These are phyloP conservation scores for Scatophagus argus DNA, from an alignment of 2,113 vertebrate genomes.

Conservation along the genomic window DNA sequence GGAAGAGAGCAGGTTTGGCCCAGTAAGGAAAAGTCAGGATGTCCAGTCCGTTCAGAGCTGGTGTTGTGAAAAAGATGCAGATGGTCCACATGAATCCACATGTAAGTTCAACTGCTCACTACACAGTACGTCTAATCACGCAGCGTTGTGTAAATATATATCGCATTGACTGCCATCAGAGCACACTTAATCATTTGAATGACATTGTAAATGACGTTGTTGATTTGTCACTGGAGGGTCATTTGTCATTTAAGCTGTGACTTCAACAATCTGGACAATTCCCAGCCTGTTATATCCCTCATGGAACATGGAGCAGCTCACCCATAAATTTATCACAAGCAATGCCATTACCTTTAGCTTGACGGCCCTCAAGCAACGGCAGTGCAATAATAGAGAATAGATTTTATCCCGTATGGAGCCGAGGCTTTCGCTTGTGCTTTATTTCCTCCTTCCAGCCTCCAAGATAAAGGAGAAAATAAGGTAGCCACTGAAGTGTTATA, in stretches of 20 bases:
- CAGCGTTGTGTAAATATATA: constrained; percentile 58
- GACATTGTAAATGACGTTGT: constrained; percentile 69
- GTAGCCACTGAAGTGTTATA: constrained; percentile 76
- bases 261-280: constrained; percentile 75
- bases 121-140: neutral
- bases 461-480: constrained; percentile 78
- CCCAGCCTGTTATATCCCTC: constrained; percentile 69
- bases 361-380: constrained; percentile 78
- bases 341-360: constrained; percentile 80
- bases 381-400: constrained; percentile 84
- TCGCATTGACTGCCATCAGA: constrained; percentile 39
- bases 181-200: constrained; percentile 68
- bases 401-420: constrained; percentile 81
- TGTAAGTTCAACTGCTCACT: constrained; percentile 17
- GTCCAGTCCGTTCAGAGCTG: constrained; percentile 4
- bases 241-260: constrained; percentile 76
- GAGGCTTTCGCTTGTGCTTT: constrained; percentile 74
- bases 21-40: neutral
- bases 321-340: constrained; percentile 81
- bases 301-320: constrained; percentile 64
- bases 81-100: constrained; percentile 13
- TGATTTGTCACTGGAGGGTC: constrained; percentile 71
- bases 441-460: constrained; percentile 76
- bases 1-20: constrained; percentile 24
- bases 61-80: constrained; percentile 13